Percentiles rank a stretch among this genome's conserved stretches.
Evolutionary conservation across 2,797 vertebrate genomes (phyloP).

Genomic region (Acestrorhynchus altus): DNA sequence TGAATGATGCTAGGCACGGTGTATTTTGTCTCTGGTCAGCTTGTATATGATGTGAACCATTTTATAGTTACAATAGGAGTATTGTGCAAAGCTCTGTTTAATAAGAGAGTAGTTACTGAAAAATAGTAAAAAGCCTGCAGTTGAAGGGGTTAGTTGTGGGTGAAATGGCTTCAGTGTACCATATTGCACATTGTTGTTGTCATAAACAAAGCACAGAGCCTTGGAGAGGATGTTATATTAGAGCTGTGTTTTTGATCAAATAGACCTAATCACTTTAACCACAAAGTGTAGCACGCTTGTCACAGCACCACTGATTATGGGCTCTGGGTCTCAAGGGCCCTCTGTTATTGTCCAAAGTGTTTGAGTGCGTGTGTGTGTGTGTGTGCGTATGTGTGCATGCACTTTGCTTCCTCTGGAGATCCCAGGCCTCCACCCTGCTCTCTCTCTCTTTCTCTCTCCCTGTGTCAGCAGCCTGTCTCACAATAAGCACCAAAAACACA

Average conservation of each 20-base stretch:
- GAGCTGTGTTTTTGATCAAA: constrained; percentile 29
- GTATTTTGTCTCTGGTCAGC: too few relatives aligned
- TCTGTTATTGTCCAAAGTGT: constrained; percentile 28
- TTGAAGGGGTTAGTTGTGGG: background rate
- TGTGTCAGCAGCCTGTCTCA: constrained; percentile 35
- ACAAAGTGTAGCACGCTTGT: constrained; percentile 4
- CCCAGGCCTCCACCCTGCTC: constrained; percentile 54
- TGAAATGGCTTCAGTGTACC: background rate
- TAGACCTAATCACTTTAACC: constrained; percentile 15
- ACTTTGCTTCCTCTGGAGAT: constrained; percentile 48
- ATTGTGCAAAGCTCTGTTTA: too few relatives aligned
- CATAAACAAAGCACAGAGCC: background rate
- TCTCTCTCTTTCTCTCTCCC: constrained; percentile 12
- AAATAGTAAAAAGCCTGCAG: background rate
- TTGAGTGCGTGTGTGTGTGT: constrained; percentile 12
- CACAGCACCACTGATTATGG: constrained; percentile 22
- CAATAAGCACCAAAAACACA: constrained; percentile 46
- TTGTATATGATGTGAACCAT: too few relatives aligned
- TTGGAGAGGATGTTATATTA: constrained; percentile 41
- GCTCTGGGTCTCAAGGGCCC: constrained; percentile 22
- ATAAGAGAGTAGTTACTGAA: background rate
- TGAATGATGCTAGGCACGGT: too few relatives aligned
- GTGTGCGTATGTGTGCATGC: background rate
- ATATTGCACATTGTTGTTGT: background rate
- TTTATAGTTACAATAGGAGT: too few relatives aligned